Evolutionary conservation across 1,140 invertebrate species (phyloP), one percentile per base, ranked within the genome.

Genomic region (Drosophila ercepeae): DNA sequence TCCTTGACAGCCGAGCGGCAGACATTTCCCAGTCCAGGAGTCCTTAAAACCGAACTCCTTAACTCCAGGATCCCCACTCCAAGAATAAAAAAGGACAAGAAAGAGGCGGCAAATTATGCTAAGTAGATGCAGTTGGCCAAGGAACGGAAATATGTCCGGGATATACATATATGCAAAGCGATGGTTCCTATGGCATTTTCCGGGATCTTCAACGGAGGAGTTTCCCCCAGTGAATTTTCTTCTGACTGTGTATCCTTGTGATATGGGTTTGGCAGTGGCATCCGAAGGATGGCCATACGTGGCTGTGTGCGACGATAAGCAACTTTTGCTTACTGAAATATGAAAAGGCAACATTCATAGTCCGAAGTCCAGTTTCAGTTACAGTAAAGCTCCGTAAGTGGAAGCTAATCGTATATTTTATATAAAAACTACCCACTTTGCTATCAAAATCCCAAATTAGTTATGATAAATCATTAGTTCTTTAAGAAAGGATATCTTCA

Each of bases 91-190:
- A 14, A 59, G 53, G 34, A 61, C 52, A 39, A 52, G 52, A 58
- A 72, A 55, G 67, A 55, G 82, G 61, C 72, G 55, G 60, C 72
- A 84, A 84, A 84, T 84, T 84, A 84, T 84, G 81, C 81, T 84
- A 84, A 84, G 64, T 73, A 88, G 76, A 81, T 84, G 81, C 81
- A 84, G 75, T 84, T 81, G 74, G 71, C 44, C 60, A 42, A 58
- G 41, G 34, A 23, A 25, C 39, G 49, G 19, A 49, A 50, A 54
- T 58, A 52, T 45, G 50, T 49, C 34, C 46, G 34, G 71, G 64
- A 79, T 83, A 64, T 75, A 75, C 75, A 83, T 75, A 75, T 71
- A 83, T 79, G 71, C 52, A 60, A 58, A 88, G 73, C 65, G 55
- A 39, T 39, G 36, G 57, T 59, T 72, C 52, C 52, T 46, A 59